Conservation (phyloP, 2,797 vertebrate species). For the Coluber constrictor region DNA sequence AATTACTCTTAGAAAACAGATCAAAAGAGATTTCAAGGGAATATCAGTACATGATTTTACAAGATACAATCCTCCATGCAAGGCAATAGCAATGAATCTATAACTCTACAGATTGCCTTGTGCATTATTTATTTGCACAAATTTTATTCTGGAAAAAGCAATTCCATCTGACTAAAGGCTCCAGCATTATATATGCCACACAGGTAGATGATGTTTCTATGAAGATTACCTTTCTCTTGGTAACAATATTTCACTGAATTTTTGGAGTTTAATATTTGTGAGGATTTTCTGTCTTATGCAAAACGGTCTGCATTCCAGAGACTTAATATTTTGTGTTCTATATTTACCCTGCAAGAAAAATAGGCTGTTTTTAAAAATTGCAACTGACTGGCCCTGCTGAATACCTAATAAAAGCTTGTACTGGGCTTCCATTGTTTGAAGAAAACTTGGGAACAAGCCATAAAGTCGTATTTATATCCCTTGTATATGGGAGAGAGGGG, state of each 20-base stretch:
- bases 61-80: neutral
- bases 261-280: slow-evolving; percentile 26
- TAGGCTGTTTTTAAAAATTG: neutral
- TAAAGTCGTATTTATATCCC: slow-evolving; percentile 7
- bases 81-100: neutral
- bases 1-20: neutral
- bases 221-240: slow-evolving; percentile 31
- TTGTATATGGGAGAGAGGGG: neutral
- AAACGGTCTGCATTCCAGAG: slow-evolving; percentile 12
- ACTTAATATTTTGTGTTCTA: slow-evolving; percentile 26
- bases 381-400: neutral
- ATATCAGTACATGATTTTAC: neutral
- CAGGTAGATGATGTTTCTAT: slow-evolving; percentile 30
- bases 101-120: neutral
- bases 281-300: slow-evolving; percentile 24
- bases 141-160: slow-evolving; percentile 29
- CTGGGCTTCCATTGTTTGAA: neutral
- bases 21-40: neutral
- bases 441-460: slow-evolving; percentile 6
- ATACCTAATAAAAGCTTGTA: neutral
- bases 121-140: neutral
- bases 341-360: slow-evolving; percentile 5
- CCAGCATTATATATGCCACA: neutral
- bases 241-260: slow-evolving; percentile 30
- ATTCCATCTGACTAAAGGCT: slow-evolving; percentile 12